Conservation (phyloP, 2,797 vertebrate genomes). For the Esox lucius region DNA sequence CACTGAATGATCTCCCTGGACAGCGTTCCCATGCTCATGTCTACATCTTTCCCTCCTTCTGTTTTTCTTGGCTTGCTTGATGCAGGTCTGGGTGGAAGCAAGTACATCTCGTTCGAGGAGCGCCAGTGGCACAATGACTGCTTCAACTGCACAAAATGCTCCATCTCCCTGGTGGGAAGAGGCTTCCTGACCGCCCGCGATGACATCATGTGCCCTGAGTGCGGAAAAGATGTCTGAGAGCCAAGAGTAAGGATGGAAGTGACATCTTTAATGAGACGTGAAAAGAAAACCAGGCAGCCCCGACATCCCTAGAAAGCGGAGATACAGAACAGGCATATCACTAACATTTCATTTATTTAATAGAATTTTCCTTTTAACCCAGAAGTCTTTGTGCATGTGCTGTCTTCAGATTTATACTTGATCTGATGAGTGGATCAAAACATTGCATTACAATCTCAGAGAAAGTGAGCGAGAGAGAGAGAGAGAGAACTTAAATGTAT, state of each 20-base stretch:
- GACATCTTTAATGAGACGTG: neutral
- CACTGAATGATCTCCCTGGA: neutral
- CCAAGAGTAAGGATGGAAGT: neutral
- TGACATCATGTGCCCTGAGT: constrained; percentile 91
- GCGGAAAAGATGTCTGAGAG: constrained; percentile 85
- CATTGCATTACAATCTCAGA: neutral
- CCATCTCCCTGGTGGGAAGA: constrained; percentile 87
- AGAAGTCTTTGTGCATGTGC: neutral
- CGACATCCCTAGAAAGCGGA: neutral
- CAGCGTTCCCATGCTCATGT: neutral
- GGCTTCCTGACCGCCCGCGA: constrained; percentile 92
- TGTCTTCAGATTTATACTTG: neutral
- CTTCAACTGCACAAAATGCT: constrained; percentile 93
- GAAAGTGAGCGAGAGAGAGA: neutral
- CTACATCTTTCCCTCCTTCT: neutral
- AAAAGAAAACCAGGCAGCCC: neutral
- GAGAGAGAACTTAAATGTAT: neutral
- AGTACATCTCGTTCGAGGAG: constrained; percentile 96
- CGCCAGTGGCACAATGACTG: constrained; percentile 98
- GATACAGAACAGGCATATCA: neutral
- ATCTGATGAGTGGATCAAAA: neutral
- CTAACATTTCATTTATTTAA: neutral
- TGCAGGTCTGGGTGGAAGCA: constrained; percentile 89
- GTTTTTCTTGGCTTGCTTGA: neutral
- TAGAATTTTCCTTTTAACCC: neutral